Evolutionary conservation across 2,113 vertebrate genomes (phyloP).

Genomic region (Tonatia bakeri): DNA sequence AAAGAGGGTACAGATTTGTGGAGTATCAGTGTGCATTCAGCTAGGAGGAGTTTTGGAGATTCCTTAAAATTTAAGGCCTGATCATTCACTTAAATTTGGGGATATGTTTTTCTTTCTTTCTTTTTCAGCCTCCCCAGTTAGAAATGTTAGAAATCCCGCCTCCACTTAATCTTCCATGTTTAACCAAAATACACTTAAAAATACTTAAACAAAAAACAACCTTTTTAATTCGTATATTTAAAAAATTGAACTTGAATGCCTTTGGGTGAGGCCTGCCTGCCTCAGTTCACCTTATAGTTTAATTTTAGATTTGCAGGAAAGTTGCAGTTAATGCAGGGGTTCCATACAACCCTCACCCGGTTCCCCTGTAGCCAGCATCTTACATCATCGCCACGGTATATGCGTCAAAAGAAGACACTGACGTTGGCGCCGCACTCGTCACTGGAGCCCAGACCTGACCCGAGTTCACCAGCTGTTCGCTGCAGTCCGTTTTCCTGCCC

Average conservation of each 20-base stretch:
- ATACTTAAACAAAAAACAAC: background rate
- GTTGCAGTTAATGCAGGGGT: background rate
- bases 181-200: background rate
- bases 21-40: too few species aligned
- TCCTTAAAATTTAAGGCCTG: background rate
- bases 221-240: background rate
- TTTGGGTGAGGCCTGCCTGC: background rate
- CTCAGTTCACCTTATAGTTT: background rate
- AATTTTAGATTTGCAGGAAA: background rate
- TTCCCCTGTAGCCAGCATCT: background rate
- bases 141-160: background rate
- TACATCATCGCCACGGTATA: fast-evolving
- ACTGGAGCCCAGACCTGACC: background rate
- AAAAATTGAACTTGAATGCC: background rate
- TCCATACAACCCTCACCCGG: fast-evolving
- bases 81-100: background rate
- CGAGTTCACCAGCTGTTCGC: background rate
- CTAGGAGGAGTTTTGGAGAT: background rate
- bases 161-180: background rate
- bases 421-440: fast-evolving
- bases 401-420: background rate
- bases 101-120: background rate
- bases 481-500: background rate
- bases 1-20: background rate
- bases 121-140: background rate